These are phyloP conservation scores for Halisarca cf. caerulea DNA, from an alignment of 37 sponge, comb jelly and placozoan species.

Conservation along the genomic window DNA sequence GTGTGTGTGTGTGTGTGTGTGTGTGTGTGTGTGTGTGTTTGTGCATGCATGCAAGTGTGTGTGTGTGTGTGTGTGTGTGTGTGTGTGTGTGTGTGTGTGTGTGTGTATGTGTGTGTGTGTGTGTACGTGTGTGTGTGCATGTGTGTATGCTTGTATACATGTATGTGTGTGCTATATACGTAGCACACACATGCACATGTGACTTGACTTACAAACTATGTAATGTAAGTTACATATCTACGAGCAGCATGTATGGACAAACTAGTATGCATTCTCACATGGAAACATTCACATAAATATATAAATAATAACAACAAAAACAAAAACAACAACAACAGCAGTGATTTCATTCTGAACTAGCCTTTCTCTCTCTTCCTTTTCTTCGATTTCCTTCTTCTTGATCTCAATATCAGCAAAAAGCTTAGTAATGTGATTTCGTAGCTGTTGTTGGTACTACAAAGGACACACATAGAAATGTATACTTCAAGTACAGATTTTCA, in stretches of 20 bases:
- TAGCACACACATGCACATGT: no score
- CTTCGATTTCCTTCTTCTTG: conserved; percentile 79
- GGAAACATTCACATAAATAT: background rate
- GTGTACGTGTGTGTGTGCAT: background rate
- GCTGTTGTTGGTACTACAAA: conserved; percentile 54
- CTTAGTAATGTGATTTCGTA: conserved; percentile 71
- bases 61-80: no score
- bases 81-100: no score
- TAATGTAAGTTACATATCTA: background rate
- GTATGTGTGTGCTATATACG: conserved; percentile 17
- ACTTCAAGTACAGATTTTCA: background rate
- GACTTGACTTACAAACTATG: no score
- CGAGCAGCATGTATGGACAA: background rate
- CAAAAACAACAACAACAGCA: no score
- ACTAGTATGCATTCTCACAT: background rate
- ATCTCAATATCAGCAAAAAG: conserved; percentile 91
- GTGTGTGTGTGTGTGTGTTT: conserved; percentile 6
- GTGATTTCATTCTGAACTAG: background rate
- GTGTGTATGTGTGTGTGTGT: no score
- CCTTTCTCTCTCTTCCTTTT: conserved; percentile 78
- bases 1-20: conserved; percentile 25
- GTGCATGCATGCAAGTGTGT: no score
- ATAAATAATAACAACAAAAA: no score
- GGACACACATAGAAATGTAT: background rate
- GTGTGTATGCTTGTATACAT: conserved; percentile 5